A percentile compares a stretch with the other conserved stretches of the same genome.
Evolutionary conservation across 2,113 vertebrate genomes (phyloP).

Genomic region (Cephalopterus ornatus): DNA sequence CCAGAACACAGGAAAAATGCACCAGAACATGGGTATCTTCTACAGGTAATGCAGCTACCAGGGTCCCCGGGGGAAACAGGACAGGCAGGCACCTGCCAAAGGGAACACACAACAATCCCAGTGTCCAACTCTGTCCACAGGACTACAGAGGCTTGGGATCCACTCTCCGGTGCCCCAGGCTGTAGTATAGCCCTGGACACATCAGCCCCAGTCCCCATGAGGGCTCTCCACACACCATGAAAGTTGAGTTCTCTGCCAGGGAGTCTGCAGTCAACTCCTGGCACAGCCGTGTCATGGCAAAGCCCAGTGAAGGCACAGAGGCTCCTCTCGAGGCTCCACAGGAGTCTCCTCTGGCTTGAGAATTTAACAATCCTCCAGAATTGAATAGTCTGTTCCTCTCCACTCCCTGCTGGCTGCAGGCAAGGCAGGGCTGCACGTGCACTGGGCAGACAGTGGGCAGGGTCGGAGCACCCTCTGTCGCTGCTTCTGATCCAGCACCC

Average conservation of each 20-base stretch:
- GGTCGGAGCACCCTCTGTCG: not conserved
- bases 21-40: not conserved
- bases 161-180: not conserved
- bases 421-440: not conserved
- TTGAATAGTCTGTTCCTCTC: not conserved
- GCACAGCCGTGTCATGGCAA: fast-evolving
- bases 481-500: not conserved
- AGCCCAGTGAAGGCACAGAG: not conserved
- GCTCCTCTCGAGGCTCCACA: not conserved
- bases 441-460: not conserved
- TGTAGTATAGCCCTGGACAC: not conserved
- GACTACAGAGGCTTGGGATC: not conserved
- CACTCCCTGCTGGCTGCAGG: not conserved
- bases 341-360: not conserved
- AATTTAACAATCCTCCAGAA: too few species aligned
- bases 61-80: not conserved
- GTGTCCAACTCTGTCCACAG: not conserved
- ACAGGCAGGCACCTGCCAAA: not conserved
- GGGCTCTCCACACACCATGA: fast-evolving
- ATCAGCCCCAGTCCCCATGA: not conserved
- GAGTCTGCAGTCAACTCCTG: not conserved
- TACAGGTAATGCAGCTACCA: not conserved
- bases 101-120: fast-evolving
- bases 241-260: fast-evolving
- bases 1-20: not conserved